Evolutionary conservation across 2,113 vertebrate species (phyloP).

Genomic region (Ursus arctos): DNA sequence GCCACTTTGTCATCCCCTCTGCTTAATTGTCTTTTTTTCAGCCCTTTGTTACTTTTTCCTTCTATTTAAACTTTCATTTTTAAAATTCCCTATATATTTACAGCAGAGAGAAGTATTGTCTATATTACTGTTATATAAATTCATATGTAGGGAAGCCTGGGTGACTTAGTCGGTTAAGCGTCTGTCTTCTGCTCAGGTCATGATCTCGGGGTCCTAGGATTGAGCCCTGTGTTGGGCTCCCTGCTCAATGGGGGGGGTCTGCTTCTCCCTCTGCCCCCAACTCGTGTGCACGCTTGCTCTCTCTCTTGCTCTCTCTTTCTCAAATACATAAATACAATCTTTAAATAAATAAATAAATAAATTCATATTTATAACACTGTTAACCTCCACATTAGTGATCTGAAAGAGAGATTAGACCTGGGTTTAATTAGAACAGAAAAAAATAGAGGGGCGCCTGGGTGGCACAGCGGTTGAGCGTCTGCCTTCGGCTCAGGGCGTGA

Average conservation of each 20-base stretch:
- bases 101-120: neutral
- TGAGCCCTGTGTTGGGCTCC: no score
- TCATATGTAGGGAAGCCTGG: neutral
- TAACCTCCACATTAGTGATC: neutral
- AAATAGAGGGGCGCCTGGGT: neutral
- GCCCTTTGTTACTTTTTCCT: neutral
- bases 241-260: no score
- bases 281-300: no score
- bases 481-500: no score
- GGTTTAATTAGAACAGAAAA: constrained; percentile 26
- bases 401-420: neutral
- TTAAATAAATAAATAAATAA: neutral
- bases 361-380: neutral
- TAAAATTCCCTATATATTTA: neutral
- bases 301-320: no score
- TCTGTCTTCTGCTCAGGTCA: neutral
- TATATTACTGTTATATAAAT: neutral
- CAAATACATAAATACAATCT: neutral
- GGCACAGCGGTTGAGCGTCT: no score
- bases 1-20: neutral
- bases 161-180: neutral
- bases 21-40: neutral
- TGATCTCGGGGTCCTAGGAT: neutral
- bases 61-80: constrained; percentile 39
- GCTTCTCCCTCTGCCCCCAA: no score